Base-by-base conservation (phyloP, 1,140 invertebrate genomes). In the Saxidomus purpurata region DNA sequence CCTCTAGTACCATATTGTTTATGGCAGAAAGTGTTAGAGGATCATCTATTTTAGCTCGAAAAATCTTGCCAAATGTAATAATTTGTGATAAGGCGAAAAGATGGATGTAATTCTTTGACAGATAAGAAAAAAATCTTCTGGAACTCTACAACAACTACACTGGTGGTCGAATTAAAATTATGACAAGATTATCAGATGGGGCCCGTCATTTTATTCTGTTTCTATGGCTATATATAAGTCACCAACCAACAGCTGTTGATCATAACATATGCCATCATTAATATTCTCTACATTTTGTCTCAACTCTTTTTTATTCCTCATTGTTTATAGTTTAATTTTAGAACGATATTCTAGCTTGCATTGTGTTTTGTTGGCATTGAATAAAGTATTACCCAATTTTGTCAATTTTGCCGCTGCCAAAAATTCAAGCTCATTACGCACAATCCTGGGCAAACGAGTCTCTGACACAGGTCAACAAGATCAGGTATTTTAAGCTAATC, bases 81-180 rank as follows among this genome's bases (percentile, higher is more conserved):
- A 80, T 87, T 90, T 43, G 49, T 49, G 59, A 81, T 90, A 63
- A 61, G 67, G 34, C 31, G 17, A 31, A 63, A 90, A 79, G 69
- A 67, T 84, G 49, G 22, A 81, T 74, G 71, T 31, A 77, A 49
- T 52, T 77, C 74, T 77, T 52, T 49, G 25, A 36, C 74, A 28
- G 74, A 77, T 77, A 77, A 77, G 43, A 47, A 28, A 52, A 31
- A 77, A 17, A 8, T 49, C 40, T 22, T 49, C 47, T 13, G 19
- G 1, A 25, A 43, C 6, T 77, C 19, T 77, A 28, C 74, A 40
- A 52, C 1, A 49, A 25, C 74, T 49, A 25, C 74, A 49, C 17
- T 52, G 74, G 74, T 77, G 74, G 74, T 52, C 74, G 47, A 19
- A 52, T 34, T 77, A 77, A 49, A 52, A 25, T 77, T 49, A 77